These are phyloP conservation scores for Parazoanthus atlanticus DNA, from an alignment of 92 coral and sea anemone species.

Conservation along the genomic window DNA sequence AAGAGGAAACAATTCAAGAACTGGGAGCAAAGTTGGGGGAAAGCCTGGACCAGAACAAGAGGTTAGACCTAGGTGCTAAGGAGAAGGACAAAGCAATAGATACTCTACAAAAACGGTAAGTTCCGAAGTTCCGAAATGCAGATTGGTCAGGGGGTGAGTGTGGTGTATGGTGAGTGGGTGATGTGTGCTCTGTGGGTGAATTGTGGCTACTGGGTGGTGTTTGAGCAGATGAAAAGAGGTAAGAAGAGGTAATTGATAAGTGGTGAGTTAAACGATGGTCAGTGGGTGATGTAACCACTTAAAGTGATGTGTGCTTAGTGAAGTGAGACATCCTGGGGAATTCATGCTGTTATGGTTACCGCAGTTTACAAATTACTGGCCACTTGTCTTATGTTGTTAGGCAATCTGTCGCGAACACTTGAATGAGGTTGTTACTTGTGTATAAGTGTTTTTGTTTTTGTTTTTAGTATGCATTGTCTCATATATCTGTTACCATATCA, in stretches of 20 bases:
- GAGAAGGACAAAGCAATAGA: constrained; percentile 31
- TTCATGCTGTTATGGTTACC: not conserved
- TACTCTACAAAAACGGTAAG: constrained; percentile 28
- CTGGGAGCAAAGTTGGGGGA: constrained; percentile 13
- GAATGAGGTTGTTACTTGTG: not conserved
- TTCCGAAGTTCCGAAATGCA: no score
- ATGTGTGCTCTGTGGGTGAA: not conserved
- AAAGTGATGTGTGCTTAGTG: not conserved
- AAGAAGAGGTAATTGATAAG: not conserved
- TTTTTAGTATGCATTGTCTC: not conserved
- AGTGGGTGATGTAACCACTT: not conserved
- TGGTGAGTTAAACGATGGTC: not conserved
- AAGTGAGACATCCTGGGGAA: not conserved
- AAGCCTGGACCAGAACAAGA: constrained; percentile 22
- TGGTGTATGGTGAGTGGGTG: not conserved
- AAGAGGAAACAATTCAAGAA: constrained; percentile 4
- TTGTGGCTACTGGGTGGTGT: not conserved
- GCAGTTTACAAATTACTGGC: not conserved
- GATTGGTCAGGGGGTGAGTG: not conserved
- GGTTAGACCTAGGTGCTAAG: constrained; percentile 7
- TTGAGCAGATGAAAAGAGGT: no score
- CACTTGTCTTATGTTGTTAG: not conserved
- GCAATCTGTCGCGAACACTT: not conserved
- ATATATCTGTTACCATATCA: not conserved
- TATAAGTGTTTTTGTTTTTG: not conserved